A percentile compares a stretch with the other conserved stretches of the same genome.
phyloP scores from a whole-genome alignment of 2,797 vertebrate genomes.

The Anabacerthia variegaticeps region DNA sequence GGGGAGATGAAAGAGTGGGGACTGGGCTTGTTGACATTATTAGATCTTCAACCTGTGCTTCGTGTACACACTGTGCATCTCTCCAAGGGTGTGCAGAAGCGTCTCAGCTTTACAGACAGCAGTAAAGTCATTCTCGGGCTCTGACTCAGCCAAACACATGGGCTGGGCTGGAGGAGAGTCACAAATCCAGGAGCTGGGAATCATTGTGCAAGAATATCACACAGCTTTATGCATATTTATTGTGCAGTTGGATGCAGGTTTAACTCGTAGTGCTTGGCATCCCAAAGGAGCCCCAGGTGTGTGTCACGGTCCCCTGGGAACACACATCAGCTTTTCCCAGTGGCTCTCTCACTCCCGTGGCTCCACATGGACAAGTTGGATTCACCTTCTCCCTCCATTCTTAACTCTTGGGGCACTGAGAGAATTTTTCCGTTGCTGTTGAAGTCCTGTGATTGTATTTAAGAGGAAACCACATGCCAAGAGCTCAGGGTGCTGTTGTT shows the following conservation, averaged over 20 bases:
- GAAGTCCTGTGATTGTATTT: not conserved
- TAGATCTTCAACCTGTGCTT: not conserved
- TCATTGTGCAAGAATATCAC: not conserved
- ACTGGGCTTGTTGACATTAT: not conserved
- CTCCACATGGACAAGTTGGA: not conserved
- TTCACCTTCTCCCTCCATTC: not conserved
- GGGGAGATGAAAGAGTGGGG: not conserved
- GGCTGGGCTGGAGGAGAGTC: not conserved
- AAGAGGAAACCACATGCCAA: not conserved
- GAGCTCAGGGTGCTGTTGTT: not conserved
- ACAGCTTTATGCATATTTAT: not conserved
- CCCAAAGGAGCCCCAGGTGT: not conserved
- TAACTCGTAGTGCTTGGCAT: not conserved
- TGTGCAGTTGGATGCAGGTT: not conserved
- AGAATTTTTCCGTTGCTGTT: not conserved
- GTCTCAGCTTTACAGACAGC: not conserved
- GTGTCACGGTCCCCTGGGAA: not conserved
- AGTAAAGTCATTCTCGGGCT: not conserved
- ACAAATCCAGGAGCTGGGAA: not conserved
- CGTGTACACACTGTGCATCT: not conserved
- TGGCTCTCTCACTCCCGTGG: not conserved
- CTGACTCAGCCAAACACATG: not conserved
- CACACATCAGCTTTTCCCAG: rapidly evolving
- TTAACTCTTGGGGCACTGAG: not conserved
- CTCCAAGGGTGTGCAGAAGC: not conserved